Evolutionary conservation across 2,888 invertebrate species (phyloP), one percentile per base, ranked within the genome.

Genomic region (Tenthredo amoena): DNA sequence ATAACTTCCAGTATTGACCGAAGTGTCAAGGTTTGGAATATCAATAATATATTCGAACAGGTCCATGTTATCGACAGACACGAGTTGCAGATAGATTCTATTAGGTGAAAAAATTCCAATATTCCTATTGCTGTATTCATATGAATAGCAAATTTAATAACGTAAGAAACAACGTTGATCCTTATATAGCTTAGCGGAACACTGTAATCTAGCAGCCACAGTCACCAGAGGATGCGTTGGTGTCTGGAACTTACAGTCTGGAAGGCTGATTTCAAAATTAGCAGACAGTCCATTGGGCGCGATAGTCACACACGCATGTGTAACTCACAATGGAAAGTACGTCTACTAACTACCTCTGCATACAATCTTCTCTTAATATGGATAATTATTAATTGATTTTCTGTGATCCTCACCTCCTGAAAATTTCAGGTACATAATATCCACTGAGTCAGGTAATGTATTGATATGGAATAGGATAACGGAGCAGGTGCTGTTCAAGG

Each of bases 1-100:
- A 98, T 99, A 77, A 99, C 99, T 0, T 99, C 99, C 0, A 99
- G 99, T 0, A 99, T 99, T 79, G 99, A 99, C 93, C 96, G 99
- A 86, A 98, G 99, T 0, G 99, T 99, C 9, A 99, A 99, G 95
- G 98, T 99, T 5, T 99, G 99, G 99, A 99, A 99, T 93, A 98
- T 99, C 85, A 99, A 99, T 93, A 99, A 99, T 93, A 99, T 99
- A 88, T 98, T 99, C 91, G 99, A 99, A 92, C 98, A 99, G 93
- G 99, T 99, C 0, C 98, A 99, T 92, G 98, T 98, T 65, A 99
- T 99, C 88, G 98, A 99, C 91, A 95, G 99, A 10, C 99, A 99
- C 92, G 99, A 99, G 92, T 94, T 99, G 86, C 98, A 98, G 89
- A 98, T 99, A 86, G 99, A 99, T 93, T 96, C 97, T 34, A 97